Conservation (phyloP, 2,797 vertebrate species). For the Bovichtus variegatus region DNA sequence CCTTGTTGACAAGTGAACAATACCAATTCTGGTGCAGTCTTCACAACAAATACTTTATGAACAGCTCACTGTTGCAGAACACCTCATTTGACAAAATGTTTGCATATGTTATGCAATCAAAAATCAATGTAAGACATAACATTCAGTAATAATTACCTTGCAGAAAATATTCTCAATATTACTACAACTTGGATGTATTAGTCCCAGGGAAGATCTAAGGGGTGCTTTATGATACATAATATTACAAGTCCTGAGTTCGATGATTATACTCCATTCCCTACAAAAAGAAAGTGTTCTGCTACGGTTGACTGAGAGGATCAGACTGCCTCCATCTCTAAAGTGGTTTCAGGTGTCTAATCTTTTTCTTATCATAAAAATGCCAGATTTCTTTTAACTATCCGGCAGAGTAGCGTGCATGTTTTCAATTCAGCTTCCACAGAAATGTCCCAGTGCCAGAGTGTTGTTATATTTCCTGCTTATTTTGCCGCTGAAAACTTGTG, state of each 20-base stretch:
- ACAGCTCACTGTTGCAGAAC: not conserved
- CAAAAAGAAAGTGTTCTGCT: conserved; percentile 22
- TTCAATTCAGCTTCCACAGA: conserved; percentile 17
- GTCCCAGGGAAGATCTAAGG: conserved; percentile 9
- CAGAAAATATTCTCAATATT: not conserved
- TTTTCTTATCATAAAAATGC: conserved; percentile 23
- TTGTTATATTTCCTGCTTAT: conserved; percentile 20
- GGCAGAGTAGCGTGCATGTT: conserved; percentile 7
- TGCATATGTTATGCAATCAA: not conserved
- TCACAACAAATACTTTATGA: conserved; percentile 1
- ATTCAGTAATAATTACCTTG: not conserved
- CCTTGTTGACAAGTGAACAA: conserved; percentile 59
- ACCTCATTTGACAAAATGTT: not conserved
- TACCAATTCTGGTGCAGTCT: conserved; percentile 1
- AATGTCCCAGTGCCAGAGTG: conserved; percentile 4
- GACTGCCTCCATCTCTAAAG: conserved; percentile 16
- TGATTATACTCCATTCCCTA: conserved; percentile 32
- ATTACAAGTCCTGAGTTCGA: conserved; percentile 4
- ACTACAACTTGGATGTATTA: not conserved
- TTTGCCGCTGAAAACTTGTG: too few relatives aligned
- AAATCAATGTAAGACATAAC: not conserved
- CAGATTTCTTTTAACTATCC: conserved; percentile 10
- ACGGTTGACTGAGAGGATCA: conserved; percentile 19
- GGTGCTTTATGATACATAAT: conserved; percentile 11
- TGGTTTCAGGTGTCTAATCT: conserved; percentile 26